phyloP scores from a whole-genome alignment of 1,140 invertebrate species.

The Ostrea edulis region DNA sequence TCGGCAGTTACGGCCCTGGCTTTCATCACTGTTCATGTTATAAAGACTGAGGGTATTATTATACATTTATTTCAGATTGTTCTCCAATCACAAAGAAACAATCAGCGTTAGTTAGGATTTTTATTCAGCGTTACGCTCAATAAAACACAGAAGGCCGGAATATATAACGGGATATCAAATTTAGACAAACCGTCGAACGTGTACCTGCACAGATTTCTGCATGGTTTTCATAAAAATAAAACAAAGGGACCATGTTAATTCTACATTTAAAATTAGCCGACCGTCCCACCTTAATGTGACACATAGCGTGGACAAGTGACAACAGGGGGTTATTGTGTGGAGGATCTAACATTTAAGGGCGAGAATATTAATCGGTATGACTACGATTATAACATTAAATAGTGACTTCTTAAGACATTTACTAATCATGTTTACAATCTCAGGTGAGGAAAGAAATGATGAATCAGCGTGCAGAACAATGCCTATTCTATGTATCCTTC shows the following conservation, averaged over 20 bases:
- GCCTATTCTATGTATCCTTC: conserved; percentile 18
- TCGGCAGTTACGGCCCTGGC: no score
- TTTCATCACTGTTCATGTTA: no score
- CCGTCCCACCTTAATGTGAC: background rate
- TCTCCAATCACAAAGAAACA: no score
- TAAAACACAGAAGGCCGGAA: background rate
- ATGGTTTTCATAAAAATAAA: background rate
- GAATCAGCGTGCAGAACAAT: background rate
- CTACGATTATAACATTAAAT: no score
- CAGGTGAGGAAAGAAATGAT: background rate
- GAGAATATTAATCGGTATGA: background rate
- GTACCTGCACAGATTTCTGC: background rate
- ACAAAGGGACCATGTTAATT: background rate
- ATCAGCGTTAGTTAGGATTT: no score
- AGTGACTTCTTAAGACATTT: background rate
- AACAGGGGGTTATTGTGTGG: conserved; percentile 9
- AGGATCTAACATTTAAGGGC: background rate
- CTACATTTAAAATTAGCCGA: background rate
- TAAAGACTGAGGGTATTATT: no score
- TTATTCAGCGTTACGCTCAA: no score
- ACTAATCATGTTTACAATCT: background rate
- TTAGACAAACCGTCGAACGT: background rate
- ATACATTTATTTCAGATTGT: no score
- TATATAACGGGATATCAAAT: background rate
- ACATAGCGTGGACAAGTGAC: background rate